Base-by-base conservation (phyloP, 2,113 vertebrate genomes). In the Progne subis region DNA sequence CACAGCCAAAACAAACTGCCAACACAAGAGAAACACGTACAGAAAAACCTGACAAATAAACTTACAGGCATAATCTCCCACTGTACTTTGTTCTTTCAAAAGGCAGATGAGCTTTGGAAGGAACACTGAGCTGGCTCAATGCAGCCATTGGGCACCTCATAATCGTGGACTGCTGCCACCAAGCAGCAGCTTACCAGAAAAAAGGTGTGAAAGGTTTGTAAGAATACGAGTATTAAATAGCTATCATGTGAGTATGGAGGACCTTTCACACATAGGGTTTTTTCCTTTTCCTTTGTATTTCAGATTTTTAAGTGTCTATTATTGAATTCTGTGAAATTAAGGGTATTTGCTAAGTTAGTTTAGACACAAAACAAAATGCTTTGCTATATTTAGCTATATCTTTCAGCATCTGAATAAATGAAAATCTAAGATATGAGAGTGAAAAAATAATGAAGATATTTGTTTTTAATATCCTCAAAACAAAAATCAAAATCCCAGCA, bases 1-100 rank as follows among this genome's bases (percentile, higher is more conserved):
- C 0, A 3, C 0, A 0, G 26, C 21, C 3, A 6, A 81, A 86
- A 85, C 23, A 24, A 83, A 56, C 26, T 28, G 24, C 44, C 37
- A 85, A 34, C 1, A 7, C 3, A 0, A 5, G 3, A 50, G 59
- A 87, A 93, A 90, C 15, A 37, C 0, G 1, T n/a, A 34, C 8
- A n/a, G 47, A 59, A 80, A 74, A 85, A 71, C 8, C 28, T 24
- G 18, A 23, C 64, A 65, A 84, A 71, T 18, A 71, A 57, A 80
- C 4, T n/a, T 31, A 49, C 4, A 74, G 28, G 28, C 26, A 75
- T 25, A 20, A 69, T 44, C 19, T 67, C 49, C 31, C 15, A 39
- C 13, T 68, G 6, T 11, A 29, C 10, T 63, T 50, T 79, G 8
- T 13, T 37, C 44, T 65, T 88, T 61, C 26, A 63, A 75, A 65